Base-by-base conservation (phyloP, 2,797 vertebrate species). In the Merluccius polli region DNA sequence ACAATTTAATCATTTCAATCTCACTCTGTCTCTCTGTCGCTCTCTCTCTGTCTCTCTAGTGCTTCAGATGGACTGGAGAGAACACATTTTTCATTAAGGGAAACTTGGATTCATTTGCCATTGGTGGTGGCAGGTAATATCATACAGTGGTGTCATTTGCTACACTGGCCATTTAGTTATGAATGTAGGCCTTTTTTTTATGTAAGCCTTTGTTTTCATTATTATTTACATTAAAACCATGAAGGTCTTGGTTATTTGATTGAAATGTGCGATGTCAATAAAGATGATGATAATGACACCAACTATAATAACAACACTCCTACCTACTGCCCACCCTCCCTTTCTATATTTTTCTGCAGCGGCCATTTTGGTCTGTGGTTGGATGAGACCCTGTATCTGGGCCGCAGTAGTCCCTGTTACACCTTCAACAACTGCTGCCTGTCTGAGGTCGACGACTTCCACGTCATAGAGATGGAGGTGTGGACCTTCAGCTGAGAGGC, bases 41-140 rank as follows among this genome's bases (percentile, higher is more conserved):
- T 11, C 38, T 18, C 16, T 67, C 31, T 74, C 3, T 82, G 4
- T 73, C 31, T 79, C 12, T 44, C 21, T 79, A 95, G 95, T 91
- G 92, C 80, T 95, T 94, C 84, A 90, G 75, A 29, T 95, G 95
- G 95, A 95, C 94, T 1, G 94, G 95, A 79, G 94, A 94, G 38
- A 95, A 95, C 85, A 94, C 93, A 30, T 95, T 95, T 83, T 95
- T 95, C 78, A 95, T 95, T 27, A 95, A 95, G 90, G 95, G 94
- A 82, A 93, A 95, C 87, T 79, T 94, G 77, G 95, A 95, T 85
- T 95, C 90, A 9, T 94, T 95, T 81, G 93, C 92, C 13, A 88
- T 95, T 73, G 95, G 95, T 10, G 94, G 95, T 76, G 95, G 95
- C 74, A 94, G 95, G 95, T 95, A 93, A 80, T 11, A 3, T 12